These are phyloP conservation scores for Megalops cyprinoides DNA, from an alignment of 2,797 vertebrate genomes.

Conservation along the genomic window DNA sequence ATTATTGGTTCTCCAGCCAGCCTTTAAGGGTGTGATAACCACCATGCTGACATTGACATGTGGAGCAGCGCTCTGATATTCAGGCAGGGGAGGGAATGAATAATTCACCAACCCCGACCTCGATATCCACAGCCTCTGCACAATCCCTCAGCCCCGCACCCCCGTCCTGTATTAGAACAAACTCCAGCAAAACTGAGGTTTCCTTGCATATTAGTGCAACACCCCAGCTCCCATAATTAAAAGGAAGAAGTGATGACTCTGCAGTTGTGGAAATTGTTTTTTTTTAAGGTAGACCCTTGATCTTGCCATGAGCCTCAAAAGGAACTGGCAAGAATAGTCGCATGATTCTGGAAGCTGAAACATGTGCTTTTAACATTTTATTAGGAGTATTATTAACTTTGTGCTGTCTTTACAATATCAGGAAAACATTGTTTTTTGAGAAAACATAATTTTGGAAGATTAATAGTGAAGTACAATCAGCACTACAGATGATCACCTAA, in stretches of 20 bases:
- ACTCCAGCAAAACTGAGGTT: not conserved
- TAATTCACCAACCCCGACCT: slow-evolving; percentile 27
- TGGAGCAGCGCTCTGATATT: not conserved
- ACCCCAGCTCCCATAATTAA: not conserved
- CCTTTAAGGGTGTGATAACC: slow-evolving; percentile 1
- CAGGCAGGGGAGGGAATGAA: not conserved
- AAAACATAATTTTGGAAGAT: not conserved
- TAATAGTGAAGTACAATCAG: not conserved
- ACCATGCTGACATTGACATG: not conserved
- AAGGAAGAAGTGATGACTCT: not conserved
- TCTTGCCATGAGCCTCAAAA: not conserved
- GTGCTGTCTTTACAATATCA: no score
- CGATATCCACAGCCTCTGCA: not conserved
- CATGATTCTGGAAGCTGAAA: not conserved
- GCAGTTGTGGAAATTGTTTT: not conserved
- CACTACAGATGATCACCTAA: not conserved
- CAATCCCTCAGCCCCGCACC: not conserved
- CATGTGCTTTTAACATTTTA: not conserved
- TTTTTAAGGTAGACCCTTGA: not conserved
- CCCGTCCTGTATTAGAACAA: slow-evolving; percentile 20
- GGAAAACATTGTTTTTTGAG: no score
- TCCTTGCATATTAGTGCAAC: not conserved
- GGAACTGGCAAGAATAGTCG: no score
- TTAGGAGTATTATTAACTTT: not conserved
- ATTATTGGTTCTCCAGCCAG: slow-evolving; percentile 5